Evolutionary conservation across 2,797 vertebrate species (phyloP), one percentile per base, ranked within the genome.

Genomic region (Clarias fuscus): DNA sequence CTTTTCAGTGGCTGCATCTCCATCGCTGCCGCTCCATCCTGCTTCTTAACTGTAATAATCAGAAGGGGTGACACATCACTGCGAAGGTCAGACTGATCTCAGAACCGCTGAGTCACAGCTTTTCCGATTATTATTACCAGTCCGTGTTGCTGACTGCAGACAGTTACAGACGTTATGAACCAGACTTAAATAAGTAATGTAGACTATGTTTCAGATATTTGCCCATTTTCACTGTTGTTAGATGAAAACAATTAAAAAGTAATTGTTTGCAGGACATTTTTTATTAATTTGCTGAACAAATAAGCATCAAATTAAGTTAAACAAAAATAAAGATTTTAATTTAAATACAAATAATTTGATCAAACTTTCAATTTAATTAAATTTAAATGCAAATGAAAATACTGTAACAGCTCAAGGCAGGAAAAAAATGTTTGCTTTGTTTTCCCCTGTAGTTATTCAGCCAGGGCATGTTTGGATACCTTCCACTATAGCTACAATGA

Each of bases 1-100:
- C 98, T 99, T 95, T 99, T 99, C 87, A 99, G 94, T 2, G 98
- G 98, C 91, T 99, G 98, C 98, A 99, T 99, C 92, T 99, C 98
- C 98, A 99, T 99, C 86, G 98, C 98, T 56, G 98, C 98, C 18
- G 98, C 98, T 68, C 98, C 98, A 1, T 99, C 98, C 93, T 97
- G 98, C 93, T 99, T 99, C 94, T 99, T 99, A 91, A 98, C 98
- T 99, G 93, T 88, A 92, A 92, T 82, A 68, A 93, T 86, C 90
- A 92, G 83, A 93, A 83, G 37, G 84, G 70, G 61, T 14, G 56
- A 43, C 56, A 30, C 59, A 70, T 65, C 83, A 72, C 65, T 83
- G 84, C 40, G n/a, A 82, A 62, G 20, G 24, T 65, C 75, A 14
- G 43, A 67, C 22, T 15, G 20, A 33, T 61, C 43, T 64, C 48